Evolutionary conservation across 1,140 invertebrate species (phyloP), one percentile per base, ranked within the genome.

Genomic region (Anastrepha obliqua): DNA sequence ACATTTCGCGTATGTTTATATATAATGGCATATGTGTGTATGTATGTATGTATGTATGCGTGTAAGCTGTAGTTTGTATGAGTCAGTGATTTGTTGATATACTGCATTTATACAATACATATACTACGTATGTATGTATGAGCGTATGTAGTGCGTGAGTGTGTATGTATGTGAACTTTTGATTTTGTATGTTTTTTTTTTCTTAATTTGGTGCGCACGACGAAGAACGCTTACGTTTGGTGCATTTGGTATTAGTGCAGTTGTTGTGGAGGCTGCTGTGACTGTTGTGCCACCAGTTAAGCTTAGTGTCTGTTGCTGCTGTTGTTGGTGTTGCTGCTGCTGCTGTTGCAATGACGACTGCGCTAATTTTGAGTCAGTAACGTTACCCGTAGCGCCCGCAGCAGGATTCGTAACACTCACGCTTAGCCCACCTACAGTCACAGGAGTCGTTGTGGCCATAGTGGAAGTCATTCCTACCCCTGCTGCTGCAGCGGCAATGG

Each of bases 261-360:
- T 86, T 87, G 81, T 70, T 70, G 78, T 55, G n/a, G 51, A 20
- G 67, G 86, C 60, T 85, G 86, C 55, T 85, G 88, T 87, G 70
- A 87, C 47, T 86, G 59, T 15, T 78, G 88, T 64, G 70, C 42
- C 58, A 81, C 55, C 67, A 87, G 62, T 87, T 67, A 62, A 87
- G n/a, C 1, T 47, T 51, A 67, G 64, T 86, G 67, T 11, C 55
- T 55, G 60, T n/a, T 65, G 78, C 39, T 87, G 78, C 9, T 87
- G 74, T 5, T 86, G 39, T 13, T 70, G 86, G 55, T 65, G 86
- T 64, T 88, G 88, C 85, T 88, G 88, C 51, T 85, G 86, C 20
- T 88, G 88, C 29, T 87, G 86, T 74, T 87, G 85, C 44, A 87
- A 65, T 64, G 15, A 20, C 60, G 81, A 51, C 58, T 85, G 78